A percentile compares a stretch with the other conserved stretches of the same genome.
phyloP scores from a whole-genome alignment of 2,113 vertebrate species.

The Cyprinodon variegatus region DNA sequence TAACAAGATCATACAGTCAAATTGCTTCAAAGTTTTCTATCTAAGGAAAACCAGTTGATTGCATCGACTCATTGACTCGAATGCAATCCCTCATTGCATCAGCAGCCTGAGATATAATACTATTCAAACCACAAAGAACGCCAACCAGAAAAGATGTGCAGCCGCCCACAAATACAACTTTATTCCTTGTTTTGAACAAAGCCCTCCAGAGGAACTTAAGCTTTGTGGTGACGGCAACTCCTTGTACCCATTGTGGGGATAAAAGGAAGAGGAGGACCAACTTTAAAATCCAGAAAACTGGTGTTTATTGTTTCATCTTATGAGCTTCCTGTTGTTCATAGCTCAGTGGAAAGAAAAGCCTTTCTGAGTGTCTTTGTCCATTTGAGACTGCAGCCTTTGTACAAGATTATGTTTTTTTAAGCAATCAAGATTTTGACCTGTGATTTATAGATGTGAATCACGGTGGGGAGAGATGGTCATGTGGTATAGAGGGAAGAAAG shows the following conservation, averaged over 20 bases:
- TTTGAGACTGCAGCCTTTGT: background rate
- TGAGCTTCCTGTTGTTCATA: slow-evolving; percentile 54
- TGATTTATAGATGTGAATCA: slow-evolving; percentile 41
- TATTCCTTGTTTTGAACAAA: slow-evolving; percentile 12
- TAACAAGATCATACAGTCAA: too few species aligned
- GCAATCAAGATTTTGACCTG: slow-evolving; percentile 12
- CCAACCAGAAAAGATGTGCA: background rate
- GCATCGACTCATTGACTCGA: too few species aligned
- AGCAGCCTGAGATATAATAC: background rate
- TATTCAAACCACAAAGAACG: background rate
- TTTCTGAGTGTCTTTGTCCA: background rate
- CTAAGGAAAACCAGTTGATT: too few species aligned
- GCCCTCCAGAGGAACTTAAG: background rate
- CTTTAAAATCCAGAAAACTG: slow-evolving; percentile 45
- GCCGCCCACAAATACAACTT: background rate
- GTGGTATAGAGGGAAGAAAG: slow-evolving; percentile 82
- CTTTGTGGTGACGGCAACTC: slow-evolving; percentile 22
- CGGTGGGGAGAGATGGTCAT: slow-evolving; percentile 81
- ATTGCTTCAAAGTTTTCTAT: too few species aligned
- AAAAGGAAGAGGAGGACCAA: slow-evolving; percentile 62
- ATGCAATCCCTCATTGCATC: too few species aligned
- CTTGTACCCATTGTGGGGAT: slow-evolving; percentile 56
- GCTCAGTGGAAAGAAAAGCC: slow-evolving; percentile 10
- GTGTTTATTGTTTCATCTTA: slow-evolving; percentile 18
- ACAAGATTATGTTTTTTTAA: background rate